These are phyloP conservation scores for Lasioglossum marginatum DNA, from an alignment of 2,888 invertebrate genomes.

Conservation along the genomic window DNA sequence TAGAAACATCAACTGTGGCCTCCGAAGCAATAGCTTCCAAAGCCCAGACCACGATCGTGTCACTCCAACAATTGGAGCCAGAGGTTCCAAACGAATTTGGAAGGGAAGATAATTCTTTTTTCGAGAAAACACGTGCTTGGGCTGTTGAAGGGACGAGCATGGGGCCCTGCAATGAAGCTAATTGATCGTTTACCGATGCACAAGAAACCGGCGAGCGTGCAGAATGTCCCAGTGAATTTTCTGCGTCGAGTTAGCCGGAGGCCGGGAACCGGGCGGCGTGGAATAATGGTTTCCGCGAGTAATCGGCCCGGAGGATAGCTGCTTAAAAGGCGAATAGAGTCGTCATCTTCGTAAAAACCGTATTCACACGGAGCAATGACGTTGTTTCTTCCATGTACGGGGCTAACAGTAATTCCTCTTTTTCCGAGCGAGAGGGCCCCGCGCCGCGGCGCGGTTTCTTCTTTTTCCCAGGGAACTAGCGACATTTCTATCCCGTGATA, in stretches of 20 bases:
- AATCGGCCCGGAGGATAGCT: conserved; percentile 37
- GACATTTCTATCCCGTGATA: conserved; percentile 60
- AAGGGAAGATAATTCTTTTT: neutral
- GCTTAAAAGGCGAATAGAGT: conserved; percentile 66
- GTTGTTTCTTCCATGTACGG: conserved; percentile 63
- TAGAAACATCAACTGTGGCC: too few relatives aligned
- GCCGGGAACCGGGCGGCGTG: conserved; percentile 21
- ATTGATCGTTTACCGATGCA: conserved; percentile 33
- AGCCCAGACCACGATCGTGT: neutral
- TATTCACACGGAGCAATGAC: conserved; percentile 67
- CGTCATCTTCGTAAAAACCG: conserved; percentile 64
- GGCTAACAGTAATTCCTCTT: conserved; percentile 63
- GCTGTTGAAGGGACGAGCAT: neutral
- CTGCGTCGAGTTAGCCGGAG: neutral
- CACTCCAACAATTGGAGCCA: too few relatives aligned
- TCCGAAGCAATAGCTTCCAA: too few relatives aligned
- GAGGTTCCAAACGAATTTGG: neutral
- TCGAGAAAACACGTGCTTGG: neutral
- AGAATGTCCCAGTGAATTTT: conserved; percentile 34
- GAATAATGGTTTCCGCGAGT: conserved; percentile 40
- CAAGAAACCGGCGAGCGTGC: neutral
- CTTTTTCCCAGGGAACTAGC: conserved; percentile 47
- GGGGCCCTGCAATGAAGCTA: conserved; percentile 27
- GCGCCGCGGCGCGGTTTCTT: conserved; percentile 38
- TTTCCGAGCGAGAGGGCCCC: conserved; percentile 39